Evolutionary conservation across 2,888 invertebrate genomes (phyloP).

Genomic region (Salpingus planirostris): DNA sequence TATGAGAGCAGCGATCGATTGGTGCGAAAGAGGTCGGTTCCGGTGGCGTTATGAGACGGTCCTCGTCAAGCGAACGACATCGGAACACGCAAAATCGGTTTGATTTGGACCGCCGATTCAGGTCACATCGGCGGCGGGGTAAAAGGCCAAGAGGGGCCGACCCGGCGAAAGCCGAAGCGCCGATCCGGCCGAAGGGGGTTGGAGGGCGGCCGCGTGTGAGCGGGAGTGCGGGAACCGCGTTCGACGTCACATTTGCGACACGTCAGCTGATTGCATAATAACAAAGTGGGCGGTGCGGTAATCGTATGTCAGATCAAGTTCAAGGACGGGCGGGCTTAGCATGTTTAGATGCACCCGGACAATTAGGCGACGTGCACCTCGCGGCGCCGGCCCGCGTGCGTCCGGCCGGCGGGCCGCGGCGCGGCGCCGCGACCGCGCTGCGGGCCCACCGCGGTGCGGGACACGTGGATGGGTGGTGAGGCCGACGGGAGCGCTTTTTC

Average conservation of each 20-base stretch:
- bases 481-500: slow-evolving; percentile 7
- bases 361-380: slow-evolving; percentile 16
- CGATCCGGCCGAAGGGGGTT: slow-evolving; percentile 13
- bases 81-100: too few species aligned
- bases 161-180: slow-evolving; percentile 1
- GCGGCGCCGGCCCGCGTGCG: slow-evolving; percentile 4
- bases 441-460: too few species aligned
- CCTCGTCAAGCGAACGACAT: too few species aligned
- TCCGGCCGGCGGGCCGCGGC: neutral
- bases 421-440: neutral
- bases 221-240: slow-evolving; percentile 25
- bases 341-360: slow-evolving; percentile 24
- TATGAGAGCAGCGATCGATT: too few species aligned
- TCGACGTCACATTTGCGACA: slow-evolving; percentile 38
- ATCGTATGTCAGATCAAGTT: slow-evolving; percentile 37
- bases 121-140: slow-evolving; percentile 1
- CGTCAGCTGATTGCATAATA: slow-evolving; percentile 42
- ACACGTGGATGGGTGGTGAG: too few species aligned
- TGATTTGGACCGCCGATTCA: too few species aligned
- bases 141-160: slow-evolving; percentile 5
- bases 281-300: slow-evolving; percentile 37
- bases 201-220: slow-evolving; percentile 16
- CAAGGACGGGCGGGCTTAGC: slow-evolving; percentile 37
- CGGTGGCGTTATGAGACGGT: too few species aligned
- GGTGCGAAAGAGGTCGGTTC: too few species aligned